Evolutionary conservation across 2,113 vertebrate species (phyloP).

Genomic region (Vidua chalybeata): DNA sequence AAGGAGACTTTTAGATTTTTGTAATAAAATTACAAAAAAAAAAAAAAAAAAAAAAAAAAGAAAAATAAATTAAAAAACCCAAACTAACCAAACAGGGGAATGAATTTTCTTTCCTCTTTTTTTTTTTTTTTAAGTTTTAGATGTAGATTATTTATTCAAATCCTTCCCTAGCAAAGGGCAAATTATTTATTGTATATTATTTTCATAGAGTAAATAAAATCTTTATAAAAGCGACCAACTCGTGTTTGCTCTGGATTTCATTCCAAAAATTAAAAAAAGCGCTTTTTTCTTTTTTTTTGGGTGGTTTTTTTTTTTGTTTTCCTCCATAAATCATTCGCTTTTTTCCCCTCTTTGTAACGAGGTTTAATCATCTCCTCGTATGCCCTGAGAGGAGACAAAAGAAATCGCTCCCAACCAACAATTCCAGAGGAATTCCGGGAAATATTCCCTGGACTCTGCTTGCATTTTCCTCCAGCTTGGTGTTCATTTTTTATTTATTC

Average conservation of each 20-base stretch:
- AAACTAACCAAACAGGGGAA: no score
- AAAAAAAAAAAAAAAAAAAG: neutral
- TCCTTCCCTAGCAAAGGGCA: constrained; percentile 93
- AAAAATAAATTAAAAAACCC: no score
- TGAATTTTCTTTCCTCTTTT: no score
- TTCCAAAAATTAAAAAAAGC: neutral
- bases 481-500: neutral
- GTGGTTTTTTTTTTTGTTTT: neutral
- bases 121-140: constrained; percentile 85
- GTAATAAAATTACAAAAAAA: constrained; percentile 23
- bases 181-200: constrained; percentile 99
- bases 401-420: neutral
- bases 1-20: constrained; percentile 76
- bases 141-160: constrained; percentile 98
- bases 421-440: neutral
- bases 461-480: rapidly evolving
- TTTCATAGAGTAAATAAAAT: constrained; percentile 96
- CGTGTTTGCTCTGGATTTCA: neutral
- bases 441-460: neutral
- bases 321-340: neutral
- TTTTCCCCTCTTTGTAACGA: neutral
- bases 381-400: neutral
- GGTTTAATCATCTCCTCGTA: neutral
- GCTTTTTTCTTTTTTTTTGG: neutral
- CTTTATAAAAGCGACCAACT: constrained; percentile 72